Base-by-base conservation (phyloP, 2,797 vertebrate genomes). In the Lepilemur ruficaudatus region DNA sequence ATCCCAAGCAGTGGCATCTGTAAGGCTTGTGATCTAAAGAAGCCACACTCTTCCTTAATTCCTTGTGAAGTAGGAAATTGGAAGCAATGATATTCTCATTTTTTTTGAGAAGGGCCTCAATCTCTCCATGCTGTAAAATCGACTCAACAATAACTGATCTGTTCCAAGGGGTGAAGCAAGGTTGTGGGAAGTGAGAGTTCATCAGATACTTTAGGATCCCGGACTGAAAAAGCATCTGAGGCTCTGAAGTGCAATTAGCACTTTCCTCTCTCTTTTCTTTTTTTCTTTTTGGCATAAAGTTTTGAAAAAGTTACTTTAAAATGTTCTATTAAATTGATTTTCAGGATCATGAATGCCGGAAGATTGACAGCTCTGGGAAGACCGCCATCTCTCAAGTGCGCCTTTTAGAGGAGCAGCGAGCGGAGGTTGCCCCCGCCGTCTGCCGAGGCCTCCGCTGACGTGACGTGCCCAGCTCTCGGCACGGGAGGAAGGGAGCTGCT, bases 361-460 rank as follows among this genome's bases (percentile, higher is more conserved):
- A 97, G 97, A 97, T 86, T 95, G 97, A 95, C 95, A 97, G 94
- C 97, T 95, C 95, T 97, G 96, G 96, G 96, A 97, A 96, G 97
- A 95, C 89, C 63, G 15, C 92, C 94, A 90, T 96, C 87, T 94
- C 94, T 97, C 97, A 93, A 85, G 89, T 67, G 93, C 15, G 55
- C 69, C 30, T 76, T 94, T 96, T 63, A 69, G 7, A 93, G 86
- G 25, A 76, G 83, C 70, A 83, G 20, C 22, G 67, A 87, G 85
- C n/a, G 28, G 75, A 93, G 79, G 67, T 65, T 35, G 75, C 72
- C n/a, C 73, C n/a, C 30, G 41, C 59, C 52, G 28, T 81, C 69
- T 89, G 55, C 12, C 1, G 23, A 72, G 80, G 79, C 63, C 85
- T 91, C 75, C 59, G 52, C 65, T 83, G 95, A 95, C 46, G 23